Percentiles rank a stretch among this genome's conserved stretches.
Conservation (phyloP, 2,113 vertebrate genomes). For the Archilochus colubris region DNA sequence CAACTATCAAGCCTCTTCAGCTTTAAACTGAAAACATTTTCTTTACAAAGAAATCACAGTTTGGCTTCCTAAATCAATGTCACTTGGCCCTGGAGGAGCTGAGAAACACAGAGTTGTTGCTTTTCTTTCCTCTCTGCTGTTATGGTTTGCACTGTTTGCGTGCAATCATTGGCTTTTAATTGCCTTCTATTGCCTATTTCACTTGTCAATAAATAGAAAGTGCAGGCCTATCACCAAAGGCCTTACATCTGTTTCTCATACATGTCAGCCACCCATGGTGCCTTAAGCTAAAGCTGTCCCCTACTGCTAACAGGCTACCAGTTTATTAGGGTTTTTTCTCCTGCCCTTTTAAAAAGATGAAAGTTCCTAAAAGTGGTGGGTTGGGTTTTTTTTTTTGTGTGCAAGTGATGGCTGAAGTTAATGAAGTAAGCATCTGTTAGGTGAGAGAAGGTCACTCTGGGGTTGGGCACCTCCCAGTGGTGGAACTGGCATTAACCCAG, state of each 20-base stretch:
- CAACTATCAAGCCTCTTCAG: neutral
- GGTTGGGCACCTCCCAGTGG: conserved; percentile 62
- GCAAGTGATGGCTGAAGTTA: conserved; percentile 69
- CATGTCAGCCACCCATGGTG: conserved; percentile 80
- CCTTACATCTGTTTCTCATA: conserved; percentile 84
- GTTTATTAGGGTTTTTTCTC: conserved; percentile 74
- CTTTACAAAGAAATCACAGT: conserved; percentile 24
- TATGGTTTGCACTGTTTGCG: conserved; percentile 61
- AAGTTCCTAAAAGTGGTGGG: conserved; percentile 76
- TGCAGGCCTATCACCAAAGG: conserved; percentile 64
- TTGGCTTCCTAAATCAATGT: conserved; percentile 11
- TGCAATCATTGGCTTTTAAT: conserved; percentile 73
- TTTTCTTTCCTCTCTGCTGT: conserved; percentile 54
- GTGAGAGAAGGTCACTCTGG: conserved; percentile 63
- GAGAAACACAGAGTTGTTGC: neutral
- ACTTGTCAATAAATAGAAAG: conserved; percentile 78
- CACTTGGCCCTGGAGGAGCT: conserved; percentile 16
- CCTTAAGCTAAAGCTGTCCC: conserved; percentile 64
- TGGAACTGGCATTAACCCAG: conserved; percentile 55
- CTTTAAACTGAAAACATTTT: conserved; percentile 45
- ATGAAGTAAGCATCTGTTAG: conserved; percentile 68
- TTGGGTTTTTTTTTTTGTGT: neutral
- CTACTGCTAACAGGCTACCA: conserved; percentile 74
- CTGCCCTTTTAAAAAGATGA: conserved; percentile 81
- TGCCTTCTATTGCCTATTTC: conserved; percentile 74